Percentiles rank a stretch among this genome's conserved stretches.
Evolutionary conservation across 2,888 invertebrate species (phyloP).

Genomic region (Melinaea marsaeus): DNA sequence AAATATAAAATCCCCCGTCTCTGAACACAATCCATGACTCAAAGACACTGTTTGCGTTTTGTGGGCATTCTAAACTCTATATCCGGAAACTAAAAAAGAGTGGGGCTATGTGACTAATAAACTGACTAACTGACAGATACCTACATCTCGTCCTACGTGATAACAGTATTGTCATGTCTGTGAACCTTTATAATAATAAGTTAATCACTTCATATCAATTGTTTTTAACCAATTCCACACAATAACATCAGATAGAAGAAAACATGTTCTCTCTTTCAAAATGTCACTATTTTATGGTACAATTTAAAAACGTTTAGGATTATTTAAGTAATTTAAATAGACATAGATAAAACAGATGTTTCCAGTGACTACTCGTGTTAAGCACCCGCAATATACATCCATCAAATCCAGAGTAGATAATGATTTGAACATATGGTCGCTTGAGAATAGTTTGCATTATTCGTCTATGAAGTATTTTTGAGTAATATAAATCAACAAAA

Average conservation of each 20-base stretch:
- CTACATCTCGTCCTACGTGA: too few relatives aligned
- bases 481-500: conserved; percentile 43
- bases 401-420: conserved; percentile 10
- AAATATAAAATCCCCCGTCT: too few relatives aligned
- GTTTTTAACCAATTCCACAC: background rate
- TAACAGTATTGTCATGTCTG: background rate
- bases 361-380: conserved; percentile 9
- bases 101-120: too few relatives aligned
- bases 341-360: conserved; percentile 7
- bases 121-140: too few relatives aligned
- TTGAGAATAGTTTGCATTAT: conserved; percentile 35
- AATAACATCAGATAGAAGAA: background rate
- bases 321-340: background rate
- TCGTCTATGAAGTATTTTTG: conserved; percentile 38
- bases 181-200: background rate
- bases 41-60: too few relatives aligned
- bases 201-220: background rate
- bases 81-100: too few relatives aligned
- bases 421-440: background rate
- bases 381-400: conserved; percentile 10
- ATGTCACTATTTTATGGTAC: background rate
- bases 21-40: too few relatives aligned
- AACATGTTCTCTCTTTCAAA: background rate
- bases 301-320: conserved; percentile 1
- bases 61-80: too few relatives aligned